Percentiles rank a stretch among this genome's conserved stretches.
phyloP scores from a whole-genome alignment of 2,113 vertebrate genomes.

The Parus major region DNA sequence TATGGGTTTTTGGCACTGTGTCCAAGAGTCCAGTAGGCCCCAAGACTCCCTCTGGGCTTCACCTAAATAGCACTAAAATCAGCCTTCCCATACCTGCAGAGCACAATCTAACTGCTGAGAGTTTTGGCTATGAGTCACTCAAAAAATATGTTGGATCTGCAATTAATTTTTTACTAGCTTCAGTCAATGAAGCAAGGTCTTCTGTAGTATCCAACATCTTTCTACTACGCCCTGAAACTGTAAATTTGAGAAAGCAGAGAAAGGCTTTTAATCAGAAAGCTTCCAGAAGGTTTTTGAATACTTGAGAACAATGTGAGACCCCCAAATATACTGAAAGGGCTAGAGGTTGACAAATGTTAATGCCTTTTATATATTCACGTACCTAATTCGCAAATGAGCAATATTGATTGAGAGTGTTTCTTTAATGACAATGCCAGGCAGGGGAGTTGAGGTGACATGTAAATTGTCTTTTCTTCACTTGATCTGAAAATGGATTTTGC shows the following conservation, averaged over 20 bases:
- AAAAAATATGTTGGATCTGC: neutral
- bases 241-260: neutral
- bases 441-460: neutral
- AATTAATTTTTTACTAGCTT: neutral
- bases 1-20: neutral
- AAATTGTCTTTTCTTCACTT: slow-evolving; percentile 40
- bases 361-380: slow-evolving; percentile 13
- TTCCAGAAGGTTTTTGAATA: neutral
- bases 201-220: neutral
- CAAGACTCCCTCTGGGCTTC: neutral
- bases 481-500: slow-evolving; percentile 55
- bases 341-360: neutral
- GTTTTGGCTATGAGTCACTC: neutral
- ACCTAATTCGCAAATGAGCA: neutral
- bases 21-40: neutral
- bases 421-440: slow-evolving; percentile 8
- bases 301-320: neutral
- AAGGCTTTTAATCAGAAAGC: neutral
- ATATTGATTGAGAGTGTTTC: slow-evolving; percentile 6
- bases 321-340: neutral
- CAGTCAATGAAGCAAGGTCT: neutral
- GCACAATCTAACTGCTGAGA: neutral
- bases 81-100: neutral
- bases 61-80: neutral
- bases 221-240: neutral